Base-by-base conservation (phyloP, 2,113 vertebrate genomes). In the Puma concolor region DNA sequence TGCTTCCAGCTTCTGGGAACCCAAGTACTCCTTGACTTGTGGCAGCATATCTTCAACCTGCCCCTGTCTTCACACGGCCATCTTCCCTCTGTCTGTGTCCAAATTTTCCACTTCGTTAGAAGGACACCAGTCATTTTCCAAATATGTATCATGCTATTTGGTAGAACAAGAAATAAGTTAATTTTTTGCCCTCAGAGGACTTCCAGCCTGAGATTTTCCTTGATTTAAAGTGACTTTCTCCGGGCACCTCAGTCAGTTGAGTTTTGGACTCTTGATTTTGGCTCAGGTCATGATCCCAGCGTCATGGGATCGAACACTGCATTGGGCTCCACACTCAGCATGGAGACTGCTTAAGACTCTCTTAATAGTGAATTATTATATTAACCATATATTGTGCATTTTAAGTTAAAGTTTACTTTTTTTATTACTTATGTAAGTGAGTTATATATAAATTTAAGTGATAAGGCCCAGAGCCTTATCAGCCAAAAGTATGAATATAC, bases 401-500 rank as follows among this genome's bases (percentile, higher is more conserved):
- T 71, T 44, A 44, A 89, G 31, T 63, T 76, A 44, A 44, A 80
- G 25, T 54, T 87, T 54, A 60, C 41, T 23, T 13, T 36, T 83
- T 60, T 63, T 89, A 63, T 89, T 72, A 72, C 48, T 80, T 33
- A 79, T 16, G 29, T 31, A 38, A 38, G 44, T 33, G 57, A 83
- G n/a, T 69, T 67, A 72, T 91, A 50, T 36, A 81, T 64, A 79
- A 80, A 71, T 80, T 72, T 72, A 48, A 94, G 25, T 94, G 92
- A 80, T 64, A 74, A 85, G 54, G 12, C 57, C 36, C 57, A 91
- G 54, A 88, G 77, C 9, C 38, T 82, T 94, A 84, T 66, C 41
- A 36, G 15, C 25, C 44, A 64, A 80, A 50, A 50, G n/a, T 66
- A 38, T 57, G 71, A 31, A 3, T 9, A 52, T 36, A 44, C 38